Conservation (phyloP, 2,113 vertebrate species). For the Centropus bengalensis region DNA sequence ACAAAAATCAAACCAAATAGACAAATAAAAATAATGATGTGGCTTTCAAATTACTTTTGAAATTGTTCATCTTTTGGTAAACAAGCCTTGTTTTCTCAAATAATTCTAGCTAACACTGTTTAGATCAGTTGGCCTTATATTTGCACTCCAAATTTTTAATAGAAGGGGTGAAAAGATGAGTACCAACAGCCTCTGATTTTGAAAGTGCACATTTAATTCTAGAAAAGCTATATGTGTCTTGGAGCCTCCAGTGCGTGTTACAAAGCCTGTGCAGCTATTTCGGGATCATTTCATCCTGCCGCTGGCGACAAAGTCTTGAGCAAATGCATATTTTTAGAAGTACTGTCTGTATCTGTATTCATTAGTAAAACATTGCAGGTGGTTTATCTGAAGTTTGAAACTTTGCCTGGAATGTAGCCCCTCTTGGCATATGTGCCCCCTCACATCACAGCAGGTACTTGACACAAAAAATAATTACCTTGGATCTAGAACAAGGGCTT, state of each 20-base stretch:
- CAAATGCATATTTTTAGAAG: neutral
- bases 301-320: neutral
- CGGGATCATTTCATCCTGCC: neutral
- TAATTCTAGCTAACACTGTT: neutral
- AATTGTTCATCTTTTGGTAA: neutral
- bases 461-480: neutral
- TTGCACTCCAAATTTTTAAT: neutral
- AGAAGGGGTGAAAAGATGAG: neutral
- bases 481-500: neutral
- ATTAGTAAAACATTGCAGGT: neutral
- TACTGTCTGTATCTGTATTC: neutral
- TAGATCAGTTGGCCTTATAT: neutral
- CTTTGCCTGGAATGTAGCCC: neutral
- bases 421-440: neutral
- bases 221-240: neutral
- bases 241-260: neutral
- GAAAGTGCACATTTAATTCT: neutral
- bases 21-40: neutral
- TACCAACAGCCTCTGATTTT: neutral
- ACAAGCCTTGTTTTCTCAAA: neutral
- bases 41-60: neutral
- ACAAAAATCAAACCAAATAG: neutral
- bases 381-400: neutral
- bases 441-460: neutral
- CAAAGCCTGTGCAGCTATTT: neutral